Base-by-base conservation (phyloP, 2,888 invertebrate species). In the Drosophila emarginata region DNA sequence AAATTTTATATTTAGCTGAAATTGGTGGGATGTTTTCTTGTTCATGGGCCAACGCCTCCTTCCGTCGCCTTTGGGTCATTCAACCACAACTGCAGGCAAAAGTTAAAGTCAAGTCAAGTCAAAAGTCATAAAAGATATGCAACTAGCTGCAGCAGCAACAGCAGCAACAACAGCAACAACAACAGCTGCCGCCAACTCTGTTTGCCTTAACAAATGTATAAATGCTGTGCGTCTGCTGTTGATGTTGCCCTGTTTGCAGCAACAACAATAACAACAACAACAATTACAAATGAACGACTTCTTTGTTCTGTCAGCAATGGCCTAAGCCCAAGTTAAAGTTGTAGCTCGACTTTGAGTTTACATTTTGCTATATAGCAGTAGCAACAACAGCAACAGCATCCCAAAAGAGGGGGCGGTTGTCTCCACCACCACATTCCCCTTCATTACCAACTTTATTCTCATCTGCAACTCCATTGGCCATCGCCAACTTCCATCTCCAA, bases 261-360 rank as follows among this genome's bases (percentile, higher is more conserved):
- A 63, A 70, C 62, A 70, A 58, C 68, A 40, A 26, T 40, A 61
- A 57, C 70, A 59, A 59, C 63, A 61, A 54, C 69, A 88, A 89
- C 89, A 90, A 89, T 88, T 88, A 88, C 89, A 88, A 88, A 88
- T 90, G 90, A 89, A 88, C 89, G 89, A 88, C 89, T 89, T 85
- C 88, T 90, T 89, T 90, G 90, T 89, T 87, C 88, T 88, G 88
- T 90, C 88, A 88, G 89, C 89, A 78, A 76, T 72, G 73, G 74
- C 64, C 68, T 66, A 60, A 66, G 74, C 59, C 61, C 67, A 68
- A 32, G 51, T 28, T 60, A 18, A 54, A 61, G 64, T 62, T 67
- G 65, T 64, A 67, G 80, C 52, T 66, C 53, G 53, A 73, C 72
- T 56, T 66, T 15, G 12, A 23, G 21, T 51, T 23, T 52, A 32